Percentiles rank a stretch among this genome's conserved stretches.
These are phyloP conservation scores for Gila orcuttii DNA, from an alignment of 2,113 vertebrate genomes.

Conservation along the genomic window DNA sequence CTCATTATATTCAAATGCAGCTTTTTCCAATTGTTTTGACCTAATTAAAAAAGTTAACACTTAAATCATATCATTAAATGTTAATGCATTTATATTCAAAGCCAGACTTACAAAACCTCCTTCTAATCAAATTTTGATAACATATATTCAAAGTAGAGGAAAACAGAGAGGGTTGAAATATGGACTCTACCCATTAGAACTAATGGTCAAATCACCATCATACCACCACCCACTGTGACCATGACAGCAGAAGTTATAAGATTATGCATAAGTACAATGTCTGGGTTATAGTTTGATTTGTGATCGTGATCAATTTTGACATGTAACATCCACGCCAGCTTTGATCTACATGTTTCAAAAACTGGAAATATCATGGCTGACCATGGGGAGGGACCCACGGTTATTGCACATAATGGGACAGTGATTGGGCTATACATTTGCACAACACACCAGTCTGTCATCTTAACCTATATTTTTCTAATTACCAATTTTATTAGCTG, in stretches of 20 bases:
- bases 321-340: background rate
- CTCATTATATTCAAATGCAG: slow-evolving; percentile 8
- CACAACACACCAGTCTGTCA: background rate
- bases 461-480: background rate
- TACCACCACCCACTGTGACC: background rate
- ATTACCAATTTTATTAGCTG: background rate
- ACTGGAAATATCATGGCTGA: background rate
- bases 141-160: background rate
- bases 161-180: background rate
- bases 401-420: background rate
- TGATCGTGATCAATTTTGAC: background rate
- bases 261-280: background rate
- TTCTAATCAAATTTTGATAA: background rate
- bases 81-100: background rate
- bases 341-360: background rate
- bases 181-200: background rate
- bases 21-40: slow-evolving; percentile 22
- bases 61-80: background rate
- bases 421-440: background rate
- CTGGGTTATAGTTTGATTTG: background rate
- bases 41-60: background rate
- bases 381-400: background rate
- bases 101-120: background rate
- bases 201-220: background rate
- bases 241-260: background rate